phyloP scores from a whole-genome alignment of 2,797 vertebrate species.

The Sardinella longiceps region DNA sequence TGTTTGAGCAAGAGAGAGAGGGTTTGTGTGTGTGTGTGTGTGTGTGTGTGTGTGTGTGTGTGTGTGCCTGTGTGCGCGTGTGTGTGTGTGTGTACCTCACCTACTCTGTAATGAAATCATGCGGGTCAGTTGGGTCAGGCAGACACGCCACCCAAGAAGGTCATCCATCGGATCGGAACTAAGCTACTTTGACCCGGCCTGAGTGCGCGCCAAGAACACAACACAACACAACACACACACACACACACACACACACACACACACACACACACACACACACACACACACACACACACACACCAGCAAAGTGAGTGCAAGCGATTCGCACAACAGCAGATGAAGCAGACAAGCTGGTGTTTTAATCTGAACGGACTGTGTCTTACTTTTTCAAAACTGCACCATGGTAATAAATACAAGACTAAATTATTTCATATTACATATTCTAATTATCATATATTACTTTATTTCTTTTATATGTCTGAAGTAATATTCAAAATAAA shows the following conservation, averaged over 20 bases:
- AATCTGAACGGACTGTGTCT: neutral
- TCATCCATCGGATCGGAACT: conserved; percentile 78
- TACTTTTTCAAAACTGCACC: neutral
- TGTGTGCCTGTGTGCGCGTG: conserved; percentile 30
- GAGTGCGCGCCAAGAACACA: conserved; percentile 64
- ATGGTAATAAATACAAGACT: neutral
- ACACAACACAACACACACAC: conserved; percentile 55
- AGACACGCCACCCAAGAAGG: conserved; percentile 65
- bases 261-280: no score
- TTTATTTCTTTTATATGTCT: neutral
- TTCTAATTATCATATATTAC: neutral
- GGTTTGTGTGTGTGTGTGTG: conserved; percentile 30
- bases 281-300: conserved; percentile 32
- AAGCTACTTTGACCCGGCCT: conserved; percentile 79
- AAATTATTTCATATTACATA: neutral
- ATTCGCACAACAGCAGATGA: neutral
- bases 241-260: conserved; percentile 50
- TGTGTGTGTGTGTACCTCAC: conserved; percentile 57
- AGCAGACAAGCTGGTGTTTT: neutral
- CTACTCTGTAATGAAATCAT: conserved; percentile 79
- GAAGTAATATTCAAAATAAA: neutral
- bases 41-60: conserved; percentile 26
- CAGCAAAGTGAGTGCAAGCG: neutral
- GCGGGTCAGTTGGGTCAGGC: conserved; percentile 71
- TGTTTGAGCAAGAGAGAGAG: conserved; percentile 29